These are phyloP conservation scores for Onychostoma macrolepis DNA, from an alignment of 2,113 vertebrate species.

Conservation along the genomic window DNA sequence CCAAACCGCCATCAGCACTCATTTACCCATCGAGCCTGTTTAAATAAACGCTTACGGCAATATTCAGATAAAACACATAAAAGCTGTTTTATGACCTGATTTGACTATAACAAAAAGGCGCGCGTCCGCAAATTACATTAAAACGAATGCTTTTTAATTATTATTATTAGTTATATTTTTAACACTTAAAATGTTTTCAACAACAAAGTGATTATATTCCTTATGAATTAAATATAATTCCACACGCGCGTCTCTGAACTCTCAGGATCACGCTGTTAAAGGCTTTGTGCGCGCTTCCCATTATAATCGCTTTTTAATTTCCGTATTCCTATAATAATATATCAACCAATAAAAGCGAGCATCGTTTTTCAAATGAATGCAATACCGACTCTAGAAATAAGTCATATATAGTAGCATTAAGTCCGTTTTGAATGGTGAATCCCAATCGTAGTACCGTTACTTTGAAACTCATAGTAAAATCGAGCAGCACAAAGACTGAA, in stretches of 20 bases:
- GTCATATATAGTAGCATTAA: neutral
- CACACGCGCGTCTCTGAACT: neutral
- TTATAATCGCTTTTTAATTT: conserved; percentile 24
- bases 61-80: neutral
- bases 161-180: no score
- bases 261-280: neutral
- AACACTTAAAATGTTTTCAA: neutral
- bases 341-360: no score
- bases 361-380: conserved; percentile 61
- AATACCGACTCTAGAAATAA: neutral
- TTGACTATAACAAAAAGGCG: neutral
- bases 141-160: neutral
- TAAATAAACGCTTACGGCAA: neutral
- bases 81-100: neutral
- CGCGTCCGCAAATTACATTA: neutral
- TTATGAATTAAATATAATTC: neutral
- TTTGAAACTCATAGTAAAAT: conserved; percentile 44
- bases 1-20: conserved; percentile 11
- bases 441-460: conserved; percentile 61
- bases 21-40: neutral
- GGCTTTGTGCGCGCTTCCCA: conserved; percentile 43
- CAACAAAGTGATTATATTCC: neutral
- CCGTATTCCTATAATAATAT: neutral
- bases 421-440: neutral
- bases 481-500: conserved; percentile 26